Evolutionary conservation across 1,140 invertebrate species (phyloP).

Genomic region (Meloidogyne floridensis): DNA sequence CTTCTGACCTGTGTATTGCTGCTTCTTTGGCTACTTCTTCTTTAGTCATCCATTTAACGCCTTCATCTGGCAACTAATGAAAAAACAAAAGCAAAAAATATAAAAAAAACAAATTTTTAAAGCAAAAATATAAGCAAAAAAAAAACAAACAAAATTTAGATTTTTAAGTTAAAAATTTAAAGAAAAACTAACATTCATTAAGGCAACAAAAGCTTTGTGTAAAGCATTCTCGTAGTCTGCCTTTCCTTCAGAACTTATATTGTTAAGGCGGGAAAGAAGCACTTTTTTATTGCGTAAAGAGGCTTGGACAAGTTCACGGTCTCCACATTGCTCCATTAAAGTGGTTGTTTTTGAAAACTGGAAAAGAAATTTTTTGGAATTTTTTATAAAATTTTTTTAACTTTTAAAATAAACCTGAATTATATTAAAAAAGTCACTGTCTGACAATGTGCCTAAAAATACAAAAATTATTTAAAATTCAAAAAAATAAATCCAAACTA

Average conservation of each 20-base stretch:
- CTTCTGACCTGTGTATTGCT: background rate
- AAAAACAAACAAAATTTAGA: background rate
- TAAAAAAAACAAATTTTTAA: background rate
- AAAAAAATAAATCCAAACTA: background rate
- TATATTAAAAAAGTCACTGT: constrained; percentile 72
- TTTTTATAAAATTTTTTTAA: constrained; percentile 60
- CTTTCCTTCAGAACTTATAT: constrained; percentile 81
- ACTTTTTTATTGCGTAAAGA: constrained; percentile 70
- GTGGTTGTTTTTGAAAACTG: constrained; percentile 66
- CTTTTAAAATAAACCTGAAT: constrained; percentile 71
- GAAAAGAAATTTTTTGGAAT: constrained; percentile 65
- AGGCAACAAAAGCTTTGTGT: constrained; percentile 82
- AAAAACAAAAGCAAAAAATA: background rate
- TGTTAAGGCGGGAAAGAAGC: constrained; percentile 77
- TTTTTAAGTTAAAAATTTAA: background rate
- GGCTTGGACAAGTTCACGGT: constrained; percentile 67
- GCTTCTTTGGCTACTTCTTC: constrained; percentile 49
- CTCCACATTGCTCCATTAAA: constrained; percentile 66
- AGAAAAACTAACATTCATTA: constrained; percentile 72
- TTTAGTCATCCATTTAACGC: constrained; percentile 48
- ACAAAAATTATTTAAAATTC: too few relatives aligned
- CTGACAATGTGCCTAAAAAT: too few relatives aligned
- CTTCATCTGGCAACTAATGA: constrained; percentile 37
- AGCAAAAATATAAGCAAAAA: constrained; percentile 24
- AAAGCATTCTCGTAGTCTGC: constrained; percentile 91